Base-by-base conservation (phyloP, 2,888 invertebrate species). In the Belgica antarctica region DNA sequence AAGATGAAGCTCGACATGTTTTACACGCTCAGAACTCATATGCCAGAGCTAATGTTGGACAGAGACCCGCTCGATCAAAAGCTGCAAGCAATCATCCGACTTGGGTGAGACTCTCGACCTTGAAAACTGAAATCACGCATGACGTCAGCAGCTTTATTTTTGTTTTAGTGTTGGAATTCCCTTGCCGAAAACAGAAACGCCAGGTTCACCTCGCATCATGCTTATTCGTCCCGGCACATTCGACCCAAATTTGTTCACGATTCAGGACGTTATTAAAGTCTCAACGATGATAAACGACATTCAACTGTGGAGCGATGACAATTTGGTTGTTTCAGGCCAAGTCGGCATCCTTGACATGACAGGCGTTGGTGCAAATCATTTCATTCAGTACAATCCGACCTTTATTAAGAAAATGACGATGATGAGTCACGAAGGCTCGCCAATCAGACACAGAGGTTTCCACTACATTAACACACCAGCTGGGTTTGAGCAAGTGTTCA, bases 241-340 rank as follows among this genome's bases (percentile, higher is more conserved):
- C 65, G 78, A 83, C 73, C 77, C 82, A 4, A 76, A 78, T 1
- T 75, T 78, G 72, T 78, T 77, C 68, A 78, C 79, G 46, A 75
- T 83, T 63, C 72, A 77, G 8, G 81, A 82, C 72, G 73, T 84
- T 10, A 76, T 84, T 52, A 83, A 83, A 75, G 77, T 82, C 1
- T 79, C 81, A 17, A 80, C 82, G 71, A 84, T 85, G 83, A 76
- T 84, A 22, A 77, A 81, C 66, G 85, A 85, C 74, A 82, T 85
- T 72, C 76, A 83, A 71, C 74, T 85, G 73, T 75, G 82, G 12
- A 84, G 84, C 75, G 84, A 84, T 74, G 85, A 85, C 74, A 81
- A 83, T 74, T 80, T 79, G 36, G 77, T 79, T 47, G 77, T 83
- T 19, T 75, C 78, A 72, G 83, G 83, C 70, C 79, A 82, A 77